Evolutionary conservation across 2,797 vertebrate genomes (phyloP).

Genomic region (Sebastiscus tertius): DNA sequence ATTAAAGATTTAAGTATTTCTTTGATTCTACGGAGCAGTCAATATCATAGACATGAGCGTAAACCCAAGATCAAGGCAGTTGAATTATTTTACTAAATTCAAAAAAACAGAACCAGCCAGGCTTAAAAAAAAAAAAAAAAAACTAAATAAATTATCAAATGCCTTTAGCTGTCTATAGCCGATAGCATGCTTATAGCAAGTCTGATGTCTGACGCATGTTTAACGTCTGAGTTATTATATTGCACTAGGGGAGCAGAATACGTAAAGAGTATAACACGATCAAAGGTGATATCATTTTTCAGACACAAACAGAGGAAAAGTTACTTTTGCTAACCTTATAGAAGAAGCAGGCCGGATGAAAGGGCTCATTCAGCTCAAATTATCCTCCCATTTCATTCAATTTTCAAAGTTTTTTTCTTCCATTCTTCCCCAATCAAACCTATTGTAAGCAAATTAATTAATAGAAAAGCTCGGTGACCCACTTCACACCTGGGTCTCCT

Average conservation of each 20-base stretch:
- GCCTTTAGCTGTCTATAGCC: slow-evolving; percentile 13
- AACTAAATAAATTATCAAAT: slow-evolving; percentile 19
- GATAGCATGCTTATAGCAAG: slow-evolving; percentile 12
- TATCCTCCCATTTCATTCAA: background rate
- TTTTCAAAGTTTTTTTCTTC: background rate
- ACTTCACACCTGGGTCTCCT: background rate
- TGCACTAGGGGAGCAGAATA: background rate
- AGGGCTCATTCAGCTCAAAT: background rate
- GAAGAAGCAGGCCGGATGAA: background rate
- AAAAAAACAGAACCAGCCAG: background rate
- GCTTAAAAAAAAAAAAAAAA: background rate
- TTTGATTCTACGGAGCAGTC: background rate
- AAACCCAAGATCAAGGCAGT: background rate
- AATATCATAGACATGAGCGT: background rate
- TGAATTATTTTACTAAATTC: background rate
- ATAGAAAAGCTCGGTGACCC: background rate
- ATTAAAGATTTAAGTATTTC: background rate
- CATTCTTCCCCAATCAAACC: background rate
- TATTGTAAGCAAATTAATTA: background rate
- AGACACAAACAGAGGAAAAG: background rate
- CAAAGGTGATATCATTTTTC: background rate
- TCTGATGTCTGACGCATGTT: slow-evolving; percentile 5
- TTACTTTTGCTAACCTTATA: background rate
- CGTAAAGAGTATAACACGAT: background rate
- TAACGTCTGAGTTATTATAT: background rate